phyloP scores from a whole-genome alignment of 2,113 vertebrate genomes.

The Percina caprodes region DNA sequence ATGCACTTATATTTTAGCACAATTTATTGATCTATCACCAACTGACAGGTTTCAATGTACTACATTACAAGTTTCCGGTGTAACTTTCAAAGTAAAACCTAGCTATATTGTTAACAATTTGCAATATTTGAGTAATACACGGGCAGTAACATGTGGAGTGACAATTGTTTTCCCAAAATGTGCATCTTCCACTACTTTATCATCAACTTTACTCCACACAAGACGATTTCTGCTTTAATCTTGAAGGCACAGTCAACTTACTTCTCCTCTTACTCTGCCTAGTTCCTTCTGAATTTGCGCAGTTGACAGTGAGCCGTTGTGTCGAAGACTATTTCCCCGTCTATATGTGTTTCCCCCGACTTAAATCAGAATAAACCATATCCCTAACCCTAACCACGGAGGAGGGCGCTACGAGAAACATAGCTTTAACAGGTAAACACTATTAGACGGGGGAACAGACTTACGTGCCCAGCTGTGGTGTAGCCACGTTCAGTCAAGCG shows the following conservation, averaged over 20 bases:
- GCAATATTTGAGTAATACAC: neutral
- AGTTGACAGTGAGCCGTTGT: neutral
- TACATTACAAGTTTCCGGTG: neutral
- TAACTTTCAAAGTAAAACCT: constrained; percentile 39
- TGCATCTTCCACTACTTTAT: neutral
- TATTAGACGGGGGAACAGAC: neutral
- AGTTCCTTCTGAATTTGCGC: neutral
- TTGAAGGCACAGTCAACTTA: neutral
- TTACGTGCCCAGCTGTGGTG: constrained; percentile 66
- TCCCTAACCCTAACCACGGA: no score
- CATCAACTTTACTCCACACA: no score
- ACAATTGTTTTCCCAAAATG: neutral
- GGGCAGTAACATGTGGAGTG: no score
- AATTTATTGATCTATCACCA: neutral
- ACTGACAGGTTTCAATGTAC: neutral
- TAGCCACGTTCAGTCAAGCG: constrained; percentile 71
- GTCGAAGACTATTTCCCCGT: no score
- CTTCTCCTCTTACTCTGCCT: neutral
- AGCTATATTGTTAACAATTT: neutral
- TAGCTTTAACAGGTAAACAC: no score
- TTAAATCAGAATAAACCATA: no score
- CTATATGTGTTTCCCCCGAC: no score
- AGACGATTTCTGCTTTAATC: neutral
- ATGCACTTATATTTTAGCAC: neutral
- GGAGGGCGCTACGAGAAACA: no score